Base-by-base conservation (phyloP, 2,113 vertebrate species). In the Macheiramphus alcinus region DNA sequence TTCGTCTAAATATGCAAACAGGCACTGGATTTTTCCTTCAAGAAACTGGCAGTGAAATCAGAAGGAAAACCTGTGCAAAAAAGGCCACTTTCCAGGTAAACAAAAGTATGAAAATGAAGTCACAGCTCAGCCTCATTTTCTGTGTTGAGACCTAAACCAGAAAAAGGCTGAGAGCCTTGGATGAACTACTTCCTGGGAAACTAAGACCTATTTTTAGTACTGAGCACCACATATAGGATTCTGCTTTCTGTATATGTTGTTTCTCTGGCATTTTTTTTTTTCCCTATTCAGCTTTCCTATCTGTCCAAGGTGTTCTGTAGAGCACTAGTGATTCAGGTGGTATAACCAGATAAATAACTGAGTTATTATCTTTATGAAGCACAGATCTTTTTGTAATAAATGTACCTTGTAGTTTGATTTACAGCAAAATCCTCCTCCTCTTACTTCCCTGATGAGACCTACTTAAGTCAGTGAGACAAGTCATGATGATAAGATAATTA, bases 381-480 rank as follows among this genome's bases (percentile, higher is more conserved):
- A 61, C 75, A 93, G 88, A 96, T 95, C 83, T 93, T 62, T 84
- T 65, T 85, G 78, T 70, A 95, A 97, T 95, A 94, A 97, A 94
- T 76, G 66, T 83, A 88, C 26, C 84, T 85, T 58, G 71, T 50
- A 96, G 66, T 62, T 89, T 96, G 94, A 97, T 96, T 95, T 96
- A 91, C 71, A 85, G 78, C 71, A 95, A 96, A 96, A 91, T 95
- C 93, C 62, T 95, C 74, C 91, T 89, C 67, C 74, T 90, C 81
- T 80, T 76, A 59, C 91, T 91, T 95, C 74, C 91, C 91, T 86
- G 81, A 97, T 91, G 91, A 96, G 91, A 93, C 81, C 91, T 93
- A 94, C 63, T 96, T 96, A 97, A 96, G 89, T 93, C 91, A 96
- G 87, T n/a, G 62, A 91, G 91, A 97, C 97, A 96, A 97, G 93